phyloP scores from a whole-genome alignment of 2,797 vertebrate genomes.

The Zenarchopterus dispar region DNA sequence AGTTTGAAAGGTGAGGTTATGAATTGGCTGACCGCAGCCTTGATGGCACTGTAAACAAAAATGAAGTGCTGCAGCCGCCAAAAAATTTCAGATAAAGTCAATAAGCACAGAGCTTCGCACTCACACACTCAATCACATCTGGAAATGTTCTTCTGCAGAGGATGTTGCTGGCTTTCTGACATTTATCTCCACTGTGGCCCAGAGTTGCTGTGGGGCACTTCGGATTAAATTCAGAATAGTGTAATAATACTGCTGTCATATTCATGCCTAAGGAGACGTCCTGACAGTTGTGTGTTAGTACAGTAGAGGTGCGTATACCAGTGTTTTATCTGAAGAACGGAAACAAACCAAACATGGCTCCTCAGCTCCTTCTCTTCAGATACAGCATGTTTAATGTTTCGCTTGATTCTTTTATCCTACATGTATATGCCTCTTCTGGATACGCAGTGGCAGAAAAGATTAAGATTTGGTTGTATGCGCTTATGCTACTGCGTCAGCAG shows the following conservation, averaged over 20 bases:
- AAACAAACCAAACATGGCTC: constrained; percentile 15
- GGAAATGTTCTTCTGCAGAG: constrained; percentile 55
- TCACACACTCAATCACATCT: constrained; percentile 57
- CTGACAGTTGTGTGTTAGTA: constrained; percentile 45
- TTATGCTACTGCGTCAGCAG: constrained; percentile 10
- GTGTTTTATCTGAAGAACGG: constrained; percentile 12
- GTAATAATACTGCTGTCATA: constrained; percentile 65
- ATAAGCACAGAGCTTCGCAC: constrained; percentile 37
- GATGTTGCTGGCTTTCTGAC: constrained; percentile 49
- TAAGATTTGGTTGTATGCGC: constrained; percentile 14
- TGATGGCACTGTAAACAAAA: constrained; percentile 61
- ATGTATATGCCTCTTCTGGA: constrained; percentile 25
- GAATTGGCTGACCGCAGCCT: constrained; percentile 32
- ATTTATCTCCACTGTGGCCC: constrained; percentile 55
- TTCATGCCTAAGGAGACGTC: constrained; percentile 33
- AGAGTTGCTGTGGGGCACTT: constrained; percentile 64
- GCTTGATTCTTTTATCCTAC: constrained; percentile 19
- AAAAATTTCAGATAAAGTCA: constrained; percentile 25
- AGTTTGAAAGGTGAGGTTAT: constrained; percentile 39
- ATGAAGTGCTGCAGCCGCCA: constrained; percentile 27
- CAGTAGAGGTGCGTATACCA: constrained; percentile 6
- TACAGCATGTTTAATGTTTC: constrained; percentile 19
- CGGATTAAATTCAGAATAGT: constrained; percentile 63
- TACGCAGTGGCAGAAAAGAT: constrained; percentile 30
- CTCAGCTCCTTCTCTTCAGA: constrained; percentile 19